Base-by-base conservation (phyloP, 2,888 invertebrate species). In the Melanostoma scalare region DNA sequence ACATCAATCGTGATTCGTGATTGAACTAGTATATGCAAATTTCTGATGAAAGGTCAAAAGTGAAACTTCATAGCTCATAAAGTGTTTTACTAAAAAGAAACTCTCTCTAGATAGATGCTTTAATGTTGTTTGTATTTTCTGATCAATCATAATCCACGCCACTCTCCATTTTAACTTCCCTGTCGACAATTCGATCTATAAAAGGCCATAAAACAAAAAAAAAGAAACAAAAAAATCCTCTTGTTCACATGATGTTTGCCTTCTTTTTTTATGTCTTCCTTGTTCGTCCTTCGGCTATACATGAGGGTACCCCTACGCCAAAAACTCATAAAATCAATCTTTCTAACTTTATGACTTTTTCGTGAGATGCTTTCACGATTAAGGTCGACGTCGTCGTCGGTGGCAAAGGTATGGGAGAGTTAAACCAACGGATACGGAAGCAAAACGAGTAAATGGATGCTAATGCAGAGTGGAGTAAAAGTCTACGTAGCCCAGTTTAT, bases 161-260 rank as follows among this genome's bases (percentile, higher is more conserved):
- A 50, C 38, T 9, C 56, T 65, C 46, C 30, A 31, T n/a, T 55
- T 53, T 4, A 72, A 67, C 58, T 58, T 67, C 60, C 44, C 65
- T 67, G 67, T 78, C 67, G 78, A 61, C 67, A 67, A 40, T 67
- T 46, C 73, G 73, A 78, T 78, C 67, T 78, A 72, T 78, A 61
- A 73, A 55, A 8, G 35, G 44, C 31, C 53, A 73, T 78, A 61
- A 78, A 46, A 68, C 56, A 53, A 50, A 10, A 35, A 60, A 46
- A 60, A 52, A 52, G n/a, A 35, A 53, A 35, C 4, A 30, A 4
- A 50, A 30, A 20, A 6, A 6, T 63, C 48, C 50, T 50, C 63
- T 48, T 61, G 30, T 50, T 50, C 63, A 38, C 50, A 38, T 4
- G 44, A 50, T 40, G 63, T 38, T 38, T 20, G 20, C 20, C 20